Conservation (phyloP, 2,888 invertebrate species). For the Idaea dimidiata region DNA sequence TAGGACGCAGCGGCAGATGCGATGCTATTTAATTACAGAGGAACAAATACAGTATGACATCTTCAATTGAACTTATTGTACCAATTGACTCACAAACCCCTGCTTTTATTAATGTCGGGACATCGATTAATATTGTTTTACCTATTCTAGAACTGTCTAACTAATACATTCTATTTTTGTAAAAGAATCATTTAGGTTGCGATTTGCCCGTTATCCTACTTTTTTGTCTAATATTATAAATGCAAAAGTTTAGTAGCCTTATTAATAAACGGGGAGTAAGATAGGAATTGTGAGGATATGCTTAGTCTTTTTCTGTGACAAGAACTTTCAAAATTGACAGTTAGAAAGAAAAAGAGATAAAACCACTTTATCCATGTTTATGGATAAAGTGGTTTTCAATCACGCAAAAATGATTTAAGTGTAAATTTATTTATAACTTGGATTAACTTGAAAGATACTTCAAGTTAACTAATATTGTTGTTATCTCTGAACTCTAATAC, state of each 20-base stretch:
- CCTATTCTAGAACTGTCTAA: neutral
- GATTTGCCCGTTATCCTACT: neutral
- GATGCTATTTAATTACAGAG: slow-evolving; percentile 28
- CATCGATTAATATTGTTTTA: neutral
- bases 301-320: too few relatives aligned
- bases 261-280: too few relatives aligned
- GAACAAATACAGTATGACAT: slow-evolving; percentile 36
- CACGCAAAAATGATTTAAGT: too few relatives aligned
- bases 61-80: slow-evolving; percentile 49
- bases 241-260: slow-evolving; percentile 9
- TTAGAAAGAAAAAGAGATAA: too few relatives aligned
- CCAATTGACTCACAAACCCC: slow-evolving; percentile 47
- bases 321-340: too few relatives aligned
- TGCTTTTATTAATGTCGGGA: slow-evolving; percentile 31
- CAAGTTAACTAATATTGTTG: too few relatives aligned
- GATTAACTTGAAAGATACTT: too few relatives aligned
- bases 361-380: too few relatives aligned
- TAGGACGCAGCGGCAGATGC: slow-evolving; percentile 14
- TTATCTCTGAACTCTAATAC: too few relatives aligned
- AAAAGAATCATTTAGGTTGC: neutral
- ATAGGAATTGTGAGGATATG: too few relatives aligned
- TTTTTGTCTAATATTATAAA: neutral
- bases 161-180: neutral
- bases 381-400: too few relatives aligned
- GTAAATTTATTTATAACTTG: too few relatives aligned